These are phyloP conservation scores for Halcyon malimbica DNA, from an alignment of 2,113 vertebrate genomes.

Conservation along the genomic window DNA sequence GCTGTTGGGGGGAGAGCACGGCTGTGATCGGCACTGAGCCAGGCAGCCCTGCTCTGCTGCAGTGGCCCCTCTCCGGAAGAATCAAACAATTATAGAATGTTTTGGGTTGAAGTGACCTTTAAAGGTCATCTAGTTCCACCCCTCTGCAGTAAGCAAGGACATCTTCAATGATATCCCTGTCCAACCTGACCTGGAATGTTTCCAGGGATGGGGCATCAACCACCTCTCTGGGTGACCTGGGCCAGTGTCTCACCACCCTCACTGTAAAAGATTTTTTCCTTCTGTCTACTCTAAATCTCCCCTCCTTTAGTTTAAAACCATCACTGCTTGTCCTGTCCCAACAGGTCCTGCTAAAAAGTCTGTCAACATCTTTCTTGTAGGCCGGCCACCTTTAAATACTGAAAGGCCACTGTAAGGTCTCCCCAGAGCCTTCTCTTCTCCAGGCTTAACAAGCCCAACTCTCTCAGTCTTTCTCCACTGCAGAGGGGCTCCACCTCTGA, in stretches of 20 bases:
- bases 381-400: background rate
- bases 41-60: background rate
- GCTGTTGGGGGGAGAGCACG: background rate
- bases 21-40: accelerated
- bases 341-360: background rate
- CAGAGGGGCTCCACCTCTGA: background rate
- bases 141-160: background rate
- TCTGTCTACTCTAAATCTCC: background rate
- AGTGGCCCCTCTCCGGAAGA: accelerated
- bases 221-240: background rate
- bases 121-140: background rate
- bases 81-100: background rate
- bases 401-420: background rate
- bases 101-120: background rate
- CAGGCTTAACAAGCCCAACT: background rate
- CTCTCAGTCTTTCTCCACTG: background rate
- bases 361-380: background rate
- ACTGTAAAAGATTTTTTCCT: background rate
- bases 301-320: background rate
- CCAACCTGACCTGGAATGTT: background rate
- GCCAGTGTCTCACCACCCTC: background rate
- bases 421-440: background rate
- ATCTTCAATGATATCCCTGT: background rate
- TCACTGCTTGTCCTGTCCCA: background rate
- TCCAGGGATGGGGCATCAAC: background rate